Evolutionary conservation across 64 coral and sea anemone species (phyloP), one percentile per base, ranked within the genome.

Genomic region (Trachythela sp.): DNA sequence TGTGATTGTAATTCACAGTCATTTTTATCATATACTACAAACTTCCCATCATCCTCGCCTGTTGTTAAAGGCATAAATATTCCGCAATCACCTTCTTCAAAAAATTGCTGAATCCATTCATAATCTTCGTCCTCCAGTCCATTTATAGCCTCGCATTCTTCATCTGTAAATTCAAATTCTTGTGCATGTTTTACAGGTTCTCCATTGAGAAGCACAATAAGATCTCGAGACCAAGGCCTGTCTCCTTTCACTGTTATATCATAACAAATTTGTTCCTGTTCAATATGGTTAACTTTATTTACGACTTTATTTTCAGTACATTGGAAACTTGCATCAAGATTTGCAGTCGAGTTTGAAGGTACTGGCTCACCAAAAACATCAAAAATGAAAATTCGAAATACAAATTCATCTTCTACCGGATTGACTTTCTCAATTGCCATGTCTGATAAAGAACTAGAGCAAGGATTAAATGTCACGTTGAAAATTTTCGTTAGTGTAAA

Each of bases 351-450:
- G 0, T 80, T 80, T 80, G 33, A 29, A 37, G 30, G 33, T 9
- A 39, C 4, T 9, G 75, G 75, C 10, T 80, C 37, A 80, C 75
- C 75, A 80, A 80, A 80, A 30, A 80, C 75, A 80, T 80, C 75
- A 37, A 80, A 37, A 10, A 80, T 18, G 9, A 37, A 39, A 37
- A 80, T 30, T 39, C 75, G 75, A 37, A 34, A 39, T 5, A 80
- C 27, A 37, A 35, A 80, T 22, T 10, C 20, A 35, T 80, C 59
- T n/a, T 68, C 9, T 35, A 9, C 2, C 4, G 32, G 15, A 2
- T 80, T 9, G 15, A 15, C 4, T 80, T 80, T 38, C 31, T 18
- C 10, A 29, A 80, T 80, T 15, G 75, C 35, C 75, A 80, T 39
- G 0, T 80, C 32, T 10, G 75, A 80, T 9, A 80, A 37, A 15